Conservation (phyloP, 1,140 invertebrate genomes). For the Aphaenogaster floridana region DNA sequence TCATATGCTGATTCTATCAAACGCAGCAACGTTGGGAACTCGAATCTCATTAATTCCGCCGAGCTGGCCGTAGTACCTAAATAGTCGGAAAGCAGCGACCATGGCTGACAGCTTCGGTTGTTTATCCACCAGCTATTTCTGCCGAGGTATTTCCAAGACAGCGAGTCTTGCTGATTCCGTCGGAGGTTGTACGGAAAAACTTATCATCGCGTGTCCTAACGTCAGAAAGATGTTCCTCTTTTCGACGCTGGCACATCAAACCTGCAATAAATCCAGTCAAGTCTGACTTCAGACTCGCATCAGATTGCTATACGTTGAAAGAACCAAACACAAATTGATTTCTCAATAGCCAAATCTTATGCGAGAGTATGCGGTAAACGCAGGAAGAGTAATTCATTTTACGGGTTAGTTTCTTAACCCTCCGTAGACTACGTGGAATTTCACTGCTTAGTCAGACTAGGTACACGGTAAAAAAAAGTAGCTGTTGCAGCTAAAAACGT, state of each 20-base stretch:
- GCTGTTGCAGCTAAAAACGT: too few species aligned
- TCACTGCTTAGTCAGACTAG: too few species aligned
- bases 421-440: too few species aligned
- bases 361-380: background rate
- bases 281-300: background rate
- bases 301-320: background rate
- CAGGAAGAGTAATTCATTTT: background rate
- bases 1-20: conserved; percentile 72
- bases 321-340: background rate
- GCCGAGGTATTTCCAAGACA: conserved; percentile 68
- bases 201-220: conserved; percentile 27
- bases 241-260: background rate
- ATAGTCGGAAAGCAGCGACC: conserved; percentile 53
- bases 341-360: background rate
- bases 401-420: too few species aligned
- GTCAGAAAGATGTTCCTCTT: background rate
- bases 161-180: conserved; percentile 42
- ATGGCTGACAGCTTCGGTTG: conserved; percentile 45
- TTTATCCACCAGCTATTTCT: conserved; percentile 68
- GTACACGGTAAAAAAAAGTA: too few species aligned
- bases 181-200: conserved; percentile 41
- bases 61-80: conserved; percentile 67
- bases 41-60: conserved; percentile 71
- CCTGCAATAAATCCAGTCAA: background rate
- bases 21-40: conserved; percentile 68